Base-by-base conservation (phyloP, 2,888 invertebrate species). In the Caradrina clavipalpis region DNA sequence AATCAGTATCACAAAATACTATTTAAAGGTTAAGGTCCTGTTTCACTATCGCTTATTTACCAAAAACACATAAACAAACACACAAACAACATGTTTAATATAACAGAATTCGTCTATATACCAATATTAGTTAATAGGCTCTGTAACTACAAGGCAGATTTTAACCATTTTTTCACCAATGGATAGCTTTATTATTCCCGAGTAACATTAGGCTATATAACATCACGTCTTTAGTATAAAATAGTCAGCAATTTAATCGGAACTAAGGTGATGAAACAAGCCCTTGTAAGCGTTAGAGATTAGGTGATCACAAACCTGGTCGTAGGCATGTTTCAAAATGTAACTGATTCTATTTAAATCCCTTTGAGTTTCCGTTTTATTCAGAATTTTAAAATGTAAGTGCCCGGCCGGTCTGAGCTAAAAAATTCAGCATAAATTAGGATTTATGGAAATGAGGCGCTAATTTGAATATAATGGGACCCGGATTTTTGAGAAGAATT, bases 381-480 rank as follows among this genome's bases (percentile, higher is more conserved):
- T 65, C 53, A 17, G 56, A 50, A 19, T 51, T 75, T 22, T 22
- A n/a, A 71, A 74, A 66, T 54, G n/a, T 22, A 13, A 39, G 11
- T 49, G 22, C 31, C 31, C 11, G 26, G 10, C 21, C 45, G 31
- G 15, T 55, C 54, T 22, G 7, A 13, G 8, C 53, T 19, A 53
- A 72, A 13, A 31, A 63, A 47, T 31, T 47, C 45, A 13, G 17
- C 21, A 13, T 35, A 55, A 1, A 22, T 64, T 31, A 57, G 19
- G 11, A 22, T 63, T 73, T 64, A 57, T 73, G n/a, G 17, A 57
- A 64, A 58, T 72, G 26, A 51, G 8, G 11, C n/a, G n/a, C 51
- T 39, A 53, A 73, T 57, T 53, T 47, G 13, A 53, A 63, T 53
- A 45, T 17, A 57, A 56, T 39, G 22, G 31, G 1, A n/a, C 31